Percentiles rank a stretch among this genome's conserved stretches.
Evolutionary conservation across 2,113 vertebrate species (phyloP).

Genomic region (Leiothrix lutea): DNA sequence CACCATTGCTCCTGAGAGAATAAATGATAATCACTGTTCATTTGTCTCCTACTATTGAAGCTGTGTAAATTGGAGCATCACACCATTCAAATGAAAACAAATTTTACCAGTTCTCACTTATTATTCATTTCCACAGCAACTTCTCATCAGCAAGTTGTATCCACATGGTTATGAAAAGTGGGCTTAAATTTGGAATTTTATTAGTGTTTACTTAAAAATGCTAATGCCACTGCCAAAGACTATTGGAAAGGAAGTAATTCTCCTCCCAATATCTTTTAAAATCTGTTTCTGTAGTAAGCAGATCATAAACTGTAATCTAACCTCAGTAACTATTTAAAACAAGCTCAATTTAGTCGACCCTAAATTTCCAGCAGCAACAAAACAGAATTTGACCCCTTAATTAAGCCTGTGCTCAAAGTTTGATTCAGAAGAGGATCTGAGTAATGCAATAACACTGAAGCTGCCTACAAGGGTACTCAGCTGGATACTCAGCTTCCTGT

Average conservation of each 20-base stretch:
- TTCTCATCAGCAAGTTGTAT: constrained; percentile 3
- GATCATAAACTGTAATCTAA: background rate
- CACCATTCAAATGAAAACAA: constrained; percentile 22
- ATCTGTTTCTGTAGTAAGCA: background rate
- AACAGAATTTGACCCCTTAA: background rate
- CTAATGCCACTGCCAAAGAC: background rate
- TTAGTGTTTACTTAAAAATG: constrained; percentile 3
- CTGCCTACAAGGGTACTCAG: background rate
- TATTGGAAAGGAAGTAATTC: background rate
- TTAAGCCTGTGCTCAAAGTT: background rate
- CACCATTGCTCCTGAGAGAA: constrained; percentile 24
- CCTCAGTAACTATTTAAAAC: background rate
- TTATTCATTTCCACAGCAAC: background rate
- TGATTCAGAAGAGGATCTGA: background rate
- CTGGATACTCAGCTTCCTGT: background rate
- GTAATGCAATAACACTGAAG: background rate
- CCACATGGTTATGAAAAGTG: background rate
- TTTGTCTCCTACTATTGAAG: constrained; percentile 10
- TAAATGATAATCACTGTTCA: constrained; percentile 20
- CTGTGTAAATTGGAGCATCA: background rate
- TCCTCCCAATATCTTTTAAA: background rate
- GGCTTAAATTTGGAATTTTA: constrained; percentile 11
- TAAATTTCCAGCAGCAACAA: background rate
- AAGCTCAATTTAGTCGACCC: background rate
- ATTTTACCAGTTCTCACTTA: constrained; percentile 18